phyloP scores from a whole-genome alignment of 2,888 invertebrate species.

The Hydriomena furcata region DNA sequence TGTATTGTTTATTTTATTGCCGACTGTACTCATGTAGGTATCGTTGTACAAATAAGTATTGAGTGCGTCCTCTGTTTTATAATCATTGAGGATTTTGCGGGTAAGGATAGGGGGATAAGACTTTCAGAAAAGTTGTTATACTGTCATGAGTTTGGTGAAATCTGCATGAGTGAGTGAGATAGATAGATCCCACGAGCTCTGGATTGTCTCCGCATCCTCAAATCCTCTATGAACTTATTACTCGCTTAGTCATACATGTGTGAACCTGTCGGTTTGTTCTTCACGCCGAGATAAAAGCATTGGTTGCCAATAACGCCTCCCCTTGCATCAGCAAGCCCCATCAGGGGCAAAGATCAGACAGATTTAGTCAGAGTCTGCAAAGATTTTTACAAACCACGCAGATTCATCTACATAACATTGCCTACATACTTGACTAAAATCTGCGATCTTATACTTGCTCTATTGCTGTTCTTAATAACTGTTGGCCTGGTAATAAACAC shows the following conservation, averaged over 20 bases:
- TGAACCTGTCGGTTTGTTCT: conserved; percentile 41
- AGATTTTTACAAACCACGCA: no score
- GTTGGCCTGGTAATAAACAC: no score
- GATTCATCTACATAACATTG: no score
- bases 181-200: conserved; percentile 12
- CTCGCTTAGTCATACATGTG: conserved; percentile 15
- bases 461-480: no score
- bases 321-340: no score
- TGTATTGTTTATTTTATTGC: conserved; percentile 46
- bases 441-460: no score
- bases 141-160: not conserved
- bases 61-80: conserved; percentile 13
- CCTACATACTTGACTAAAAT: no score
- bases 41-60: not conserved
- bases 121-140: not conserved
- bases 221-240: no score
- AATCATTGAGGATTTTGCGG: conserved; percentile 5
- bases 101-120: not conserved
- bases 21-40: conserved; percentile 7
- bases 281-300: conserved; percentile 44
- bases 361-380: not conserved
- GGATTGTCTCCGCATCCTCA: not conserved
- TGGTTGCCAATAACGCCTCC: conserved; percentile 49
- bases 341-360: conserved; percentile 8
- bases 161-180: no score